Percentiles rank a stretch among this genome's conserved stretches.
These are phyloP conservation scores for Sebastes schlegelii DNA, from an alignment of 2,113 vertebrate species.

Conservation along the genomic window DNA sequence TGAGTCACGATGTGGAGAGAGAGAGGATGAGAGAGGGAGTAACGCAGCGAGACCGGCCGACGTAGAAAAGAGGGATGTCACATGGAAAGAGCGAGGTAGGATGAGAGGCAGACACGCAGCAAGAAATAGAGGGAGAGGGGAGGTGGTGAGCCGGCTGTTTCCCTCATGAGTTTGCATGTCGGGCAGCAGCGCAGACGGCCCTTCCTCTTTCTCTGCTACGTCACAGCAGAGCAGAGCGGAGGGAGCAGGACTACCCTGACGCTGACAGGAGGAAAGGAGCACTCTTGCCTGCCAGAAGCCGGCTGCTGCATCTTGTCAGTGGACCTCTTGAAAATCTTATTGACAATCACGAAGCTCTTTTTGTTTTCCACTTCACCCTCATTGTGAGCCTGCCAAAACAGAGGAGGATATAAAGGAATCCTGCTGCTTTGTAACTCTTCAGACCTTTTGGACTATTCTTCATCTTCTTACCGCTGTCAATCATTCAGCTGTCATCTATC, in stretches of 20 bases:
- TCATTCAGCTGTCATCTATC: conserved; percentile 18
- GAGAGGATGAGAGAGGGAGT: conserved; percentile 21
- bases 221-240: conserved; percentile 65
- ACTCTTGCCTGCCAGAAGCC: conserved; percentile 47
- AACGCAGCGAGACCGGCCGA: conserved; percentile 16
- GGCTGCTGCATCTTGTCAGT: conserved; percentile 59
- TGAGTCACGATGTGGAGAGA: conserved; percentile 60
- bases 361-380: conserved; percentile 5
- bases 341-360: conserved; percentile 12
- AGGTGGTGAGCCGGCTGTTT: conserved; percentile 50
- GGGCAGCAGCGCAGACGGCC: conserved; percentile 57
- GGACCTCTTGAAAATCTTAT: conserved; percentile 14
- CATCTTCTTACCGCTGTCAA: conserved; percentile 18
- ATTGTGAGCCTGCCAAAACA: conserved; percentile 1
- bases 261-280: conserved; percentile 57
- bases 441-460: conserved; percentile 48
- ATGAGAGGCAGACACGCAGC: conserved; percentile 56
- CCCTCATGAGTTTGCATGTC: conserved; percentile 61
- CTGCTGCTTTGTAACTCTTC: conserved; percentile 20
- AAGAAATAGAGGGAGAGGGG: conserved; percentile 43
- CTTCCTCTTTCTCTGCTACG: conserved; percentile 67
- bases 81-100: conserved; percentile 43
- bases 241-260: conserved; percentile 66
- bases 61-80: conserved; percentile 40
- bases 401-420: conserved; percentile 16